These are phyloP conservation scores for Ceratotherium simum DNA, from an alignment of 2,113 vertebrate species.

Conservation along the genomic window DNA sequence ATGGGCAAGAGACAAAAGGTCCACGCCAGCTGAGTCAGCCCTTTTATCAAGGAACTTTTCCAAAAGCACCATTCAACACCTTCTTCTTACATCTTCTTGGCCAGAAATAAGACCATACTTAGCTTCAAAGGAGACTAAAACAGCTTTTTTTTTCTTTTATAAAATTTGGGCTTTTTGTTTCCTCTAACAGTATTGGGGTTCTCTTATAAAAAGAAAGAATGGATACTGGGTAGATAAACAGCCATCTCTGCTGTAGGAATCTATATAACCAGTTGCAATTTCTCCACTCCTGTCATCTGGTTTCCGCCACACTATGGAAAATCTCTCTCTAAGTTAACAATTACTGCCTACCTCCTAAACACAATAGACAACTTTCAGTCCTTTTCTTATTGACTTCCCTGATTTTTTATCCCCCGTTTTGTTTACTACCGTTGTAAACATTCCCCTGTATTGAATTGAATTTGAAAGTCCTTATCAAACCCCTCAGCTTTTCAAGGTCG, in stretches of 20 bases:
- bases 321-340: background rate
- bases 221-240: background rate
- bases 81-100: background rate
- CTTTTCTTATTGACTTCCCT: background rate
- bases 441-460: background rate
- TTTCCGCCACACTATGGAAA: background rate
- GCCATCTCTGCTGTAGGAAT: background rate
- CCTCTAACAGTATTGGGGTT: background rate
- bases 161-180: background rate
- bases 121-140: background rate
- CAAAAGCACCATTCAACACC: background rate
- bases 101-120: background rate
- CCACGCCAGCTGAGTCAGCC: background rate
- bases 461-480: background rate
- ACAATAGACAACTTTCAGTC: background rate
- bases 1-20: background rate
- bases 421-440: background rate
- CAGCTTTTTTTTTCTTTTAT: background rate
- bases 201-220: background rate
- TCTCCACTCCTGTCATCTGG: background rate
- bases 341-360: background rate
- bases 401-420: background rate
- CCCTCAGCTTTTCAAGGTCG: background rate
- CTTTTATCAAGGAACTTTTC: background rate
- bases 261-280: background rate